A percentile compares a stretch with the other conserved stretches of the same genome.
Conservation (phyloP, 2,113 vertebrate species). For the Pterocles orientalis region DNA sequence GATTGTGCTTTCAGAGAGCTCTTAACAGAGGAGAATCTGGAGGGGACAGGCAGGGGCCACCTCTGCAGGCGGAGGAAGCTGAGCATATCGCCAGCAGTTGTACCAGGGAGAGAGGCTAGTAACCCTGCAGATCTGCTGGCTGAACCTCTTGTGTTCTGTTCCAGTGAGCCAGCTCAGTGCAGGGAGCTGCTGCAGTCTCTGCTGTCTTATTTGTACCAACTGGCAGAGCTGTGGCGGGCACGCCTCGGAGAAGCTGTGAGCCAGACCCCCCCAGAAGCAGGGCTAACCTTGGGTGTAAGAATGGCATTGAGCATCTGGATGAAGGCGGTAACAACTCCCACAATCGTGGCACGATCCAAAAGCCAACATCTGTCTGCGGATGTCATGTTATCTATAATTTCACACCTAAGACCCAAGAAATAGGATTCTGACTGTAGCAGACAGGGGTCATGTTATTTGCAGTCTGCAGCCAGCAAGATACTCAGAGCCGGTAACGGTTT, state of each 20-base stretch:
- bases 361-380: not conserved
- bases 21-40: not conserved
- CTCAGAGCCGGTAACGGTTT: not conserved
- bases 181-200: not conserved
- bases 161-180: not conserved
- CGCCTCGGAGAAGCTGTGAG: fast-evolving
- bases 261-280: not conserved
- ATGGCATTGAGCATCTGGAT: not conserved
- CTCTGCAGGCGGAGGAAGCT: not conserved
- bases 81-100: not conserved
- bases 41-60: not conserved
- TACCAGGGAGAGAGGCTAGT: not conserved
- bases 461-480: not conserved
- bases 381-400: not conserved
- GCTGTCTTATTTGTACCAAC: not conserved
- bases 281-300: not conserved
- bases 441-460: not conserved
- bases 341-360: fast-evolving
- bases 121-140: not conserved
- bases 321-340: not conserved
- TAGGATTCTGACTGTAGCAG: constrained; percentile 7
- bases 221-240: not conserved
- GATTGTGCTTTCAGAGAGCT: not conserved
- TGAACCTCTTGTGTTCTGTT: not conserved
- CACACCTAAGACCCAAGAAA: not conserved